A percentile compares a stretch with the other conserved stretches of the same genome.
Evolutionary conservation across 2,888 invertebrate genomes (phyloP).

Genomic region (Suillia variegata): DNA sequence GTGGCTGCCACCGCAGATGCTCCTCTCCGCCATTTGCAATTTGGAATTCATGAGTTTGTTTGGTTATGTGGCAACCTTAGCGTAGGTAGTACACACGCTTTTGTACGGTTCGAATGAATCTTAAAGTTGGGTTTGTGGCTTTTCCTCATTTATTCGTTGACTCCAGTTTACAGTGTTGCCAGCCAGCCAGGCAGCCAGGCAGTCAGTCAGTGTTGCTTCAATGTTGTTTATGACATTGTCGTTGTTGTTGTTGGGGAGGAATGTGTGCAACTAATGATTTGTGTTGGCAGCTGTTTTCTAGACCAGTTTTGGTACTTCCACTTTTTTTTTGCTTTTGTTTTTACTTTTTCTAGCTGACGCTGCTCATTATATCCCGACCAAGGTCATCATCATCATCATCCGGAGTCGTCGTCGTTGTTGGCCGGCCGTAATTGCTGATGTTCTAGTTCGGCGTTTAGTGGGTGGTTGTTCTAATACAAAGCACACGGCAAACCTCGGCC

Average conservation of each 20-base stretch:
- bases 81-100: no score
- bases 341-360: not conserved
- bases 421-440: not conserved
- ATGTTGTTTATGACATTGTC: no score
- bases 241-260: constrained; percentile 1
- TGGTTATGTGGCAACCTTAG: not conserved
- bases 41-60: not conserved
- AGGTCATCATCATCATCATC: constrained; percentile 23
- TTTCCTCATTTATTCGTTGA: not conserved
- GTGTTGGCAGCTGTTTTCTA: no score
- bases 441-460: constrained; percentile 2
- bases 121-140: not conserved
- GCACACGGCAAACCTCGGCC: no score
- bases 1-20: no score
- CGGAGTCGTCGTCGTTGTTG: constrained; percentile 6
- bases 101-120: not conserved
- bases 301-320: no score
- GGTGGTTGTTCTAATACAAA: no score
- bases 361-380: not conserved
- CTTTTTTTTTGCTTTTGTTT: not conserved
- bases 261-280: constrained; percentile 6
- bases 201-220: no score
- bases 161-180: not conserved
- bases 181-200: no score
- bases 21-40: constrained; percentile 2